Evolutionary conservation across 2,797 vertebrate genomes (phyloP).

Genomic region (Scolopax rusticola): DNA sequence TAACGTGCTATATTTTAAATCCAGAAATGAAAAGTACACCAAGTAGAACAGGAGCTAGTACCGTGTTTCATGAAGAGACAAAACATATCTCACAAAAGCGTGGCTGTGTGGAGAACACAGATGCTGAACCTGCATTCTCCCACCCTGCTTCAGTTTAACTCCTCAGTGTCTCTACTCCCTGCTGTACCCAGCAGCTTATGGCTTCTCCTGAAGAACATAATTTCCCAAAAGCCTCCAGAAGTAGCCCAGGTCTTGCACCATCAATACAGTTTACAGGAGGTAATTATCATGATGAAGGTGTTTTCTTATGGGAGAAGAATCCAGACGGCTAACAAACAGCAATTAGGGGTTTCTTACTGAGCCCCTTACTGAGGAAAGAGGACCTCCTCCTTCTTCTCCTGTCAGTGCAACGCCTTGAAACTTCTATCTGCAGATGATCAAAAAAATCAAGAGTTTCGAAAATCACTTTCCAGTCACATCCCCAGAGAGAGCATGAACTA

Average conservation of each 20-base stretch:
- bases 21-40: not conserved
- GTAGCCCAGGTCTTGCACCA: not conserved
- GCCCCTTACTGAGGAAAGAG: not conserved
- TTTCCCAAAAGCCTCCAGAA: not conserved
- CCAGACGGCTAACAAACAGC: not conserved
- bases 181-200: not conserved
- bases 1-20: not conserved
- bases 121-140: not conserved
- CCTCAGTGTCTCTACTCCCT: not conserved
- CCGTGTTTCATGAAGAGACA: not conserved
- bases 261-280: not conserved
- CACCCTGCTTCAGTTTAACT: not conserved
- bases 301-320: not conserved
- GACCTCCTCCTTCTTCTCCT: not conserved
- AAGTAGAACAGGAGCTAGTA: not conserved
- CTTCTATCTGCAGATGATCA: not conserved
- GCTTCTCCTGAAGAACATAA: not conserved
- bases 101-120: not conserved
- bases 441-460: not conserved
- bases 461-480: not conserved
- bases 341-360: not conserved
- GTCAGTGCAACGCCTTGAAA: not conserved
- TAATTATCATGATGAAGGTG: not conserved
- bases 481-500: not conserved
- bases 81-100: fast-evolving